Conservation (phyloP, 2,888 invertebrate species). For the Lasioglossum zephyrum region DNA sequence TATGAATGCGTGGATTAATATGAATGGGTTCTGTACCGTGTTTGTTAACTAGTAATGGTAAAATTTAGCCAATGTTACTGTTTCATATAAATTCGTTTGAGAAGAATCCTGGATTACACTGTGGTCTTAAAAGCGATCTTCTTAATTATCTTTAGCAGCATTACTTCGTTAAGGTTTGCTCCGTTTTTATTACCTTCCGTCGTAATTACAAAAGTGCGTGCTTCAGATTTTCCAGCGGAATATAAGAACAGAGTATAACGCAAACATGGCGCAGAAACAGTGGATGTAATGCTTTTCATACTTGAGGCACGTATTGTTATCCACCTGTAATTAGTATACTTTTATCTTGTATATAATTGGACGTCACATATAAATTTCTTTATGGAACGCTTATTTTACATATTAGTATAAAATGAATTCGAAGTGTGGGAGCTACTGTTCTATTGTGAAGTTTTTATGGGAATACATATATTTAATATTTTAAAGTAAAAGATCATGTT, state of each 20-base stretch:
- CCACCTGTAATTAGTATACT: neutral
- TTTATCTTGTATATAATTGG: neutral
- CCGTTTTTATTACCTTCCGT: slow-evolving; percentile 5
- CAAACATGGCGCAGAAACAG: neutral
- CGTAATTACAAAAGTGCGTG: slow-evolving; percentile 12
- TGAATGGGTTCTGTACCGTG: neutral
- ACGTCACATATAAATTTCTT: neutral
- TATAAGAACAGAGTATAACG: neutral
- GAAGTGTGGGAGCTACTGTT: neutral
- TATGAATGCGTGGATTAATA: neutral
- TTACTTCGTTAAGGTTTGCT: neutral
- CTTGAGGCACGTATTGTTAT: neutral
- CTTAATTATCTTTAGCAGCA: slow-evolving; percentile 1
- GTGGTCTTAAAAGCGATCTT: neutral
- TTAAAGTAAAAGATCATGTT: neutral
- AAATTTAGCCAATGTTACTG: neutral
- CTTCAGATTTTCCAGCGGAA: slow-evolving; percentile 1
- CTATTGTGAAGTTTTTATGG: neutral
- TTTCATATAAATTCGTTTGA: neutral
- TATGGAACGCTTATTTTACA: neutral
- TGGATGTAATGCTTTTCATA: neutral
- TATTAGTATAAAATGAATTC: neutral
- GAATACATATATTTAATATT: neutral
- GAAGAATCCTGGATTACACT: neutral
- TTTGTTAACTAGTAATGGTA: neutral